Base-by-base conservation (phyloP, 1,140 invertebrate species). In the Lepidurus arcticus region DNA sequence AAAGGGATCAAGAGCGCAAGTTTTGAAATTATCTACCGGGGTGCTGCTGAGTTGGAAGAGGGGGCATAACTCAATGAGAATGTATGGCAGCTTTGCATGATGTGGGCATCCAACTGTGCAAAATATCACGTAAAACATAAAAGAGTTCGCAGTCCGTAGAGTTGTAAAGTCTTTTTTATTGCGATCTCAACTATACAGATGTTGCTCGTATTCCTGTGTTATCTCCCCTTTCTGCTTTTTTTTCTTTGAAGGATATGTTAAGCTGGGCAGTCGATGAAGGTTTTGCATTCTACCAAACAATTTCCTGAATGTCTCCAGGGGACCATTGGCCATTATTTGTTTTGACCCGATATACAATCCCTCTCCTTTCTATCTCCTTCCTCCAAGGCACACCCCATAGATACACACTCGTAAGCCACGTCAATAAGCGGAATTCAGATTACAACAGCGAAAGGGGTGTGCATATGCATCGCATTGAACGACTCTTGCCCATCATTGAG, bases 251-350 rank as follows among this genome's bases (percentile, higher is more conserved):
- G 53, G 16, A 65, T 65, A 65, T 21, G 47, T 13, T 6, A 65
- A 4, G 4, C 10, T 47, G 45, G 53, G 16, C 53, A 65, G 53
- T n/a, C 53, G 53, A 13, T 34, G 34, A 34, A 34, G 21, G 53
- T 65, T 65, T 65, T 65, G 53, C 53, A 16, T 65, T 65, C 21
- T 65, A 65, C 21, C 53, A 13, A 65, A 65, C 53, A 65, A 7
- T 65, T 65, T 65, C 53, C 53, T 65, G 13, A 13, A 65, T 65
- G 21, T 65, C 53, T 65, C 53, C 8, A 65, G 53, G 53, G 53
- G 53, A 65, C 53, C 6, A 65, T 65, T 65, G 13, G 53, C 34
- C 53, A 65, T 65, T 65, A 65, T 65, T 65, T 65, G 53, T 65
- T 1, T 65, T 65, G 53, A 16, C 13, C 53, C 53, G 16, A 8